Percentiles rank a stretch among this genome's conserved stretches.
These are phyloP conservation scores for Hiodon tergisus DNA, from an alignment of 2,113 vertebrate species.

Conservation along the genomic window DNA sequence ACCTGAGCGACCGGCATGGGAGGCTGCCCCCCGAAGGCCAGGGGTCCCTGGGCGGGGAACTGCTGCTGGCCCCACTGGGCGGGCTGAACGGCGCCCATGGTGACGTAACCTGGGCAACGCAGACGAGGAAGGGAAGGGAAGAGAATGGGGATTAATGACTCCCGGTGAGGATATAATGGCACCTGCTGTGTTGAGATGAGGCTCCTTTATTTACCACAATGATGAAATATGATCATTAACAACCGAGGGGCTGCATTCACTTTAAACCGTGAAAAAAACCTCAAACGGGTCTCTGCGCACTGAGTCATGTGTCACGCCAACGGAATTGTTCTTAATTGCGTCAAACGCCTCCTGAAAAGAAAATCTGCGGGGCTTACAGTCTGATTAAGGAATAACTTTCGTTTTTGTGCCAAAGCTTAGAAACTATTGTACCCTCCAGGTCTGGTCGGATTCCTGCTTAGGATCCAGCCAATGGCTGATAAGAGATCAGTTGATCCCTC, in stretches of 20 bases:
- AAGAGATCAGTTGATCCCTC: not conserved
- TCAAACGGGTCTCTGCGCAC: no score
- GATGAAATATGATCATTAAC: not conserved
- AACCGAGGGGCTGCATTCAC: not conserved
- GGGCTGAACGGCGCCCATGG: conserved; percentile 93
- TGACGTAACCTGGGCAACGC: conserved; percentile 83
- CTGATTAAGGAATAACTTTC: no score
- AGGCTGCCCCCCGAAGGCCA: conserved; percentile 77
- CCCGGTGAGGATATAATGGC: not conserved
- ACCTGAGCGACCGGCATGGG: conserved; percentile 77
- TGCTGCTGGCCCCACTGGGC: conserved; percentile 95
- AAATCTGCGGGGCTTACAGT: no score
- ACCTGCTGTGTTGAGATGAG: conserved; percentile 87
- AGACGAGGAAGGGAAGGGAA: not conserved
- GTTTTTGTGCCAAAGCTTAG: no score
- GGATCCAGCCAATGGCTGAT: not conserved
- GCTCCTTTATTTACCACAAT: not conserved
- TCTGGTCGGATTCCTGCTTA: no score
- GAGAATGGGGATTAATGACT: not conserved
- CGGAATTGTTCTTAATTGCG: not conserved
- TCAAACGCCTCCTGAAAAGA: no score
- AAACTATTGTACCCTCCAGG: no score
- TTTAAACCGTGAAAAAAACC: not conserved
- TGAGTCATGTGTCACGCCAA: not conserved
- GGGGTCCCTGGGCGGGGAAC: conserved; percentile 78